phyloP scores from a whole-genome alignment of 2,113 vertebrate species.

The Perca schrenkii region DNA sequence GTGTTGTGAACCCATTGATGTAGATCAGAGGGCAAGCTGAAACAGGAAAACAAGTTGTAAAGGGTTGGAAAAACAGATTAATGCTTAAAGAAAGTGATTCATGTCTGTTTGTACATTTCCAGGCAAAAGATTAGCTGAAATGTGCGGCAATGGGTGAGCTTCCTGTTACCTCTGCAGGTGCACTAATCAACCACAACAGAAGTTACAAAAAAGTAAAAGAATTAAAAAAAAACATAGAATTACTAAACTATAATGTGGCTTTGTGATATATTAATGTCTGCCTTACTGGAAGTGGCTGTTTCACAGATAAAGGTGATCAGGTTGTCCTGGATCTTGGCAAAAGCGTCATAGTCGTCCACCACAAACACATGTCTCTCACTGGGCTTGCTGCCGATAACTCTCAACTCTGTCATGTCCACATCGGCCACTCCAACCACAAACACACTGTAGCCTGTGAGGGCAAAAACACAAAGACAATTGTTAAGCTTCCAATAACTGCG shows the following conservation, averaged over 20 bases:
- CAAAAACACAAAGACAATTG: constrained; percentile 39
- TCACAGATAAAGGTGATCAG: constrained; percentile 98
- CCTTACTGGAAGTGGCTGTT: constrained; percentile 96
- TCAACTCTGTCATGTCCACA: constrained; percentile 92
- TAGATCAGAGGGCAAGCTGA: constrained; percentile 98
- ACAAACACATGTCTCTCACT: constrained; percentile 97
- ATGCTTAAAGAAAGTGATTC: constrained; percentile 22
- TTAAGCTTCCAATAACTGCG: constrained; percentile 36
- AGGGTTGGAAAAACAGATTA: constrained; percentile 46
- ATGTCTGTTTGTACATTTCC: constrained; percentile 21
- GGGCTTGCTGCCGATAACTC: constrained; percentile 95
- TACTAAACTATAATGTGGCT: neutral
- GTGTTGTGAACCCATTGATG: constrained; percentile 96
- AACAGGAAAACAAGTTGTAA: constrained; percentile 65
- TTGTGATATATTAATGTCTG: neutral
- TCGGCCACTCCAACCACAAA: constrained; percentile 98
- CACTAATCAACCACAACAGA: neutral
- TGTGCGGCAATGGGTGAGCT: neutral
- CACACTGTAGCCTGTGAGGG: constrained; percentile 91
- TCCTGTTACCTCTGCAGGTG: constrained; percentile 20
- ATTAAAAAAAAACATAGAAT: neutral
- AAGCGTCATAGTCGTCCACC: constrained; percentile 96
- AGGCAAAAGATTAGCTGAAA: constrained; percentile 15
- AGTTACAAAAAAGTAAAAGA: neutral
- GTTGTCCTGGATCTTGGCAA: constrained; percentile 98